Evolutionary conservation across 2,797 vertebrate genomes (phyloP).

Genomic region (Pagetopsis macropterus): DNA sequence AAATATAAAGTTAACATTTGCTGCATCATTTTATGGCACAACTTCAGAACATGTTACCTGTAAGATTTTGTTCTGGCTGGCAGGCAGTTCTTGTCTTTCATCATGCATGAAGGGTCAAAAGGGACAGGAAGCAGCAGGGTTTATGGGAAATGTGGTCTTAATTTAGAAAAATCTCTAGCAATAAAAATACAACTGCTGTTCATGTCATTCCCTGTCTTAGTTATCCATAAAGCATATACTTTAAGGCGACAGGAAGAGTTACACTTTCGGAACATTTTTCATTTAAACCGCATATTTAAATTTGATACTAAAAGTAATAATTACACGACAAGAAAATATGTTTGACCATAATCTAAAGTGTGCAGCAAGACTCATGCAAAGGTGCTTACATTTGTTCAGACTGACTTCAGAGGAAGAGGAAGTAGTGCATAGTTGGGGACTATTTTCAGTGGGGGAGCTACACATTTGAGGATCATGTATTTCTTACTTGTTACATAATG

Average conservation of each 20-base stretch:
- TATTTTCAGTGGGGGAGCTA: too few relatives aligned
- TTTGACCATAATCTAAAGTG: background rate
- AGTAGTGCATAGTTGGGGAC: background rate
- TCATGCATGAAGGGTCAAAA: background rate
- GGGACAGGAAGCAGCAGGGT: slow-evolving; percentile 6
- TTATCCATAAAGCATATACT: background rate
- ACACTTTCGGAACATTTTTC: background rate
- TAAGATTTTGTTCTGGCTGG: slow-evolving; percentile 7
- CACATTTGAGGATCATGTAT: too few relatives aligned
- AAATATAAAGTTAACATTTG: background rate
- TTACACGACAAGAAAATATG: too few relatives aligned
- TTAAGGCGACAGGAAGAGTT: background rate
- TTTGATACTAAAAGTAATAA: too few relatives aligned
- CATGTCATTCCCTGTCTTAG: background rate
- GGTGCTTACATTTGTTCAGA: slow-evolving; percentile 8
- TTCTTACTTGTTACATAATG: too few relatives aligned
- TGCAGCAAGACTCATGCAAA: background rate
- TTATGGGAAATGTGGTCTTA: slow-evolving; percentile 42
- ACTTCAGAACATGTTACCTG: background rate
- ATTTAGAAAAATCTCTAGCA: background rate
- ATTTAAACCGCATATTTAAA: background rate
- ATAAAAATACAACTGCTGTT: slow-evolving; percentile 8
- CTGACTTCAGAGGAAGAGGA: background rate
- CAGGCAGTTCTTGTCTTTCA: background rate
- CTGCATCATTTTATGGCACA: background rate